Percentiles rank a stretch among this genome's conserved stretches.
Conservation (phyloP, 1,140 invertebrate genomes). For the Colletes latitarsis region DNA sequence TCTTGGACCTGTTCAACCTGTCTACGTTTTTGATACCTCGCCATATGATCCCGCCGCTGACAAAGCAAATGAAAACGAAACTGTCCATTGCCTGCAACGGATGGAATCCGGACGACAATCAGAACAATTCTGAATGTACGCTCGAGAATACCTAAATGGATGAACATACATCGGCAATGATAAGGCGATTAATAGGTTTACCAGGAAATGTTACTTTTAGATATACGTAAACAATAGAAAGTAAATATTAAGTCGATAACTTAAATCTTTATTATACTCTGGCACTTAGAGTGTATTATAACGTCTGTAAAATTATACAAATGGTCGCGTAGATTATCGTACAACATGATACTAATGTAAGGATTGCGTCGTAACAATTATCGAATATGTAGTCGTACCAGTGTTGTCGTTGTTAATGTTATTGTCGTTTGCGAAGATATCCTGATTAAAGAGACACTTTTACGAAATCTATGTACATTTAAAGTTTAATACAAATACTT, state of each 20-base stretch:
- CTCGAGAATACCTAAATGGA: constrained; percentile 48
- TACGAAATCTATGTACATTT: background rate
- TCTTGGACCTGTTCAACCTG: constrained; percentile 98
- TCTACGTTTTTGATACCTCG: constrained; percentile 97
- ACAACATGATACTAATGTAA: constrained; percentile 2
- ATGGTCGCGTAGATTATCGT: background rate
- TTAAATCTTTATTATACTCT: constrained; percentile 5
- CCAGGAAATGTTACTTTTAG: constrained; percentile 3
- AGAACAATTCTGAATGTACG: constrained; percentile 63
- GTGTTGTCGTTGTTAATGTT: constrained; percentile 19
- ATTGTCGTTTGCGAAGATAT: constrained; percentile 5
- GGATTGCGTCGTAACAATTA: constrained; percentile 14
- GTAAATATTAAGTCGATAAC: background rate
- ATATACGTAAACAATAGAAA: background rate
- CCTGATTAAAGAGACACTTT: background rate
- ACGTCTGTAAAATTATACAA: constrained; percentile 26
- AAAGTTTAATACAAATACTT: background rate
- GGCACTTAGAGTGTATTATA: background rate
- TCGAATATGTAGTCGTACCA: background rate
- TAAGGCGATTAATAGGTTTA: background rate
- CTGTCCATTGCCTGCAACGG: constrained; percentile 76
- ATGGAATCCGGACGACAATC: constrained; percentile 65
- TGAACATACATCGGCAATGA: background rate
- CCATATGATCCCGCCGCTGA: constrained; percentile 93
- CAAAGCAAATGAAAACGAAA: constrained; percentile 85